These are phyloP conservation scores for Anniella stebbinsi DNA, from an alignment of 2,797 vertebrate species.

Conservation along the genomic window DNA sequence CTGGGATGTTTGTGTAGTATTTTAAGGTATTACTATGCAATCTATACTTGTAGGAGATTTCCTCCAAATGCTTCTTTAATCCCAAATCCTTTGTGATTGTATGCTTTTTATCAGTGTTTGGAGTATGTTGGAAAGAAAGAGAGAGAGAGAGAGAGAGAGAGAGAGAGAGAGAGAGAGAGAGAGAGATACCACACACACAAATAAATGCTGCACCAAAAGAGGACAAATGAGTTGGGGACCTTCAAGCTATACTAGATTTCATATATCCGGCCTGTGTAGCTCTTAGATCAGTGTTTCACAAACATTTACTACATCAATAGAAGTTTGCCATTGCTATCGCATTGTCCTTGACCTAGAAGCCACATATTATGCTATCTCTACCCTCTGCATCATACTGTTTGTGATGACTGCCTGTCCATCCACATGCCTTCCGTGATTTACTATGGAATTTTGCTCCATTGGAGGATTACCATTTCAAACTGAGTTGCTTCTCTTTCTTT, in stretches of 20 bases:
- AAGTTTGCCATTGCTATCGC: not conserved
- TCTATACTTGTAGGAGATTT: not conserved
- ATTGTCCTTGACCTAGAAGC: not conserved
- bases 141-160: not conserved
- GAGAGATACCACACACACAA: too few species aligned
- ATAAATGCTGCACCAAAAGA: not conserved
- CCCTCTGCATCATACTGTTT: not conserved
- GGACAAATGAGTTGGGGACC: fast-evolving
- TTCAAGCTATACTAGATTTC: not conserved
- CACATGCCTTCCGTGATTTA: not conserved
- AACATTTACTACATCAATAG: not conserved
- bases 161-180: too few species aligned
- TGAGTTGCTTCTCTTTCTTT: not conserved
- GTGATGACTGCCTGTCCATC: not conserved
- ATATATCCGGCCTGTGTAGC: not conserved
- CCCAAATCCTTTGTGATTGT: not conserved
- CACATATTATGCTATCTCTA: not conserved
- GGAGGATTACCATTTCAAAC: not conserved
- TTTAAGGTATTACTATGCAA: slow-evolving; percentile 27
- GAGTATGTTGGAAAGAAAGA: not conserved
- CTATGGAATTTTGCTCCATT: not conserved
- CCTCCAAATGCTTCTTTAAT: not conserved
- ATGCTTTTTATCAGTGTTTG: not conserved
- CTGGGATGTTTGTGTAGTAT: slow-evolving; percentile 1
- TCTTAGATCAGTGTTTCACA: not conserved